Evolutionary conservation across 1,140 invertebrate species (phyloP).

Genomic region (Pentalonia nigronervosa): DNA sequence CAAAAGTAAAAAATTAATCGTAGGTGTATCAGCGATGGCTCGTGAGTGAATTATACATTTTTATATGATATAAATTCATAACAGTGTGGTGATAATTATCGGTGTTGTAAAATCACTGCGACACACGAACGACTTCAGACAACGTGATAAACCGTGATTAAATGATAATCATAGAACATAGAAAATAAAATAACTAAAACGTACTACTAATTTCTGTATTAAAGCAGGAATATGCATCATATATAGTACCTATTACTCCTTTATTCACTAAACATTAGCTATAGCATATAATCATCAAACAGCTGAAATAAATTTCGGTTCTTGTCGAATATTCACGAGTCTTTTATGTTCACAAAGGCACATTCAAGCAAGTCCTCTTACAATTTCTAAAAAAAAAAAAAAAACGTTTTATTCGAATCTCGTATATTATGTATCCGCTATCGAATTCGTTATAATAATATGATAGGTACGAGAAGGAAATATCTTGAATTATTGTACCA

Average conservation of each 20-base stretch:
- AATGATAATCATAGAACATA: neutral
- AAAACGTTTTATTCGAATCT: neutral
- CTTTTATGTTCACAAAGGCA: neutral
- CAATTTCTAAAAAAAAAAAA: neutral
- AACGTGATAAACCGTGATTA: neutral
- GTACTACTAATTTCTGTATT: neutral
- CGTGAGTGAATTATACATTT: no score
- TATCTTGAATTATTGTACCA: neutral
- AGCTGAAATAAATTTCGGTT: neutral
- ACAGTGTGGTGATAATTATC: neutral
- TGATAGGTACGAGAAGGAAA: neutral
- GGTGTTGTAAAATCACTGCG: neutral
- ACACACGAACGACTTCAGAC: neutral
- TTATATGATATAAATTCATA: neutral
- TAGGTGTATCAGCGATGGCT: no score
- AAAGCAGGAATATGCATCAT: neutral
- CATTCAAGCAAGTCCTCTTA: neutral
- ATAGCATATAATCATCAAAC: neutral
- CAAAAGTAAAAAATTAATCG: no score
- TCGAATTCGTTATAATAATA: neutral
- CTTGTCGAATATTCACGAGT: neutral
- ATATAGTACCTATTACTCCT: neutral
- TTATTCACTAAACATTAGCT: neutral
- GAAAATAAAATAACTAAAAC: neutral
- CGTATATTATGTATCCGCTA: no score